Conservation (phyloP, 2,888 invertebrate genomes). For the Ophioninae sp. region DNA sequence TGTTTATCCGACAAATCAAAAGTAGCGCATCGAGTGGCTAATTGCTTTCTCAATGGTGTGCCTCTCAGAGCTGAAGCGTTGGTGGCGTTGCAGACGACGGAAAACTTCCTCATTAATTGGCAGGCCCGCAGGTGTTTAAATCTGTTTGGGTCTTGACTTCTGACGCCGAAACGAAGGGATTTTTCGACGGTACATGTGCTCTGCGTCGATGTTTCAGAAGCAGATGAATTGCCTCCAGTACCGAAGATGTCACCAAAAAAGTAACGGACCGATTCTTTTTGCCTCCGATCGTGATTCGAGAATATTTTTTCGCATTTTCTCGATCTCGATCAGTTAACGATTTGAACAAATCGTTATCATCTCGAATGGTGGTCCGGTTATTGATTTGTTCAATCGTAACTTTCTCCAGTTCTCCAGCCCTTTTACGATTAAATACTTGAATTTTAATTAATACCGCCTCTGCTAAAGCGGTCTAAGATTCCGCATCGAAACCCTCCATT, state of each 20-base stretch:
- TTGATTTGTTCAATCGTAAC: slow-evolving; percentile 43
- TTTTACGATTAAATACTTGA: slow-evolving; percentile 55
- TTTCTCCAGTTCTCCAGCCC: slow-evolving; percentile 57
- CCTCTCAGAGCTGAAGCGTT: slow-evolving; percentile 54
- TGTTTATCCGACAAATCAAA: slow-evolving; percentile 50
- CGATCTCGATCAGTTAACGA: slow-evolving; percentile 38
- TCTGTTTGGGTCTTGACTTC: slow-evolving; percentile 8
- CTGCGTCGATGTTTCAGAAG: slow-evolving; percentile 42
- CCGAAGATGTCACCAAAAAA: slow-evolving; percentile 34
- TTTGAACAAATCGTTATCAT: slow-evolving; percentile 37
- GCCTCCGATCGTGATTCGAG: slow-evolving; percentile 54
- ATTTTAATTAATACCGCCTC: slow-evolving; percentile 40
- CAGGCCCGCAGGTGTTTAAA: slow-evolving; percentile 41
- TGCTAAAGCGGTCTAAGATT: slow-evolving; percentile 40
- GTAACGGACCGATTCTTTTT: slow-evolving; percentile 58
- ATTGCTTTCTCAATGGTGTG: slow-evolving; percentile 61
- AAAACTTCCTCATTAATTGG: slow-evolving; percentile 45
- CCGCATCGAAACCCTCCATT: slow-evolving; percentile 15
- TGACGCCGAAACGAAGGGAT: slow-evolving; percentile 57
- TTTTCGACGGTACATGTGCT: slow-evolving; percentile 41
- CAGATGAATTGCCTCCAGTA: slow-evolving; percentile 34
- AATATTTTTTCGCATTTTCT: slow-evolving; percentile 51
- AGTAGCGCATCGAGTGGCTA: slow-evolving; percentile 56
- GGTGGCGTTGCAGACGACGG: slow-evolving; percentile 46
- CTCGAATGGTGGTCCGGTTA: slow-evolving; percentile 16